Evolutionary conservation across 2,797 vertebrate species (phyloP).

Genomic region (Arctocebus calabarensis): DNA sequence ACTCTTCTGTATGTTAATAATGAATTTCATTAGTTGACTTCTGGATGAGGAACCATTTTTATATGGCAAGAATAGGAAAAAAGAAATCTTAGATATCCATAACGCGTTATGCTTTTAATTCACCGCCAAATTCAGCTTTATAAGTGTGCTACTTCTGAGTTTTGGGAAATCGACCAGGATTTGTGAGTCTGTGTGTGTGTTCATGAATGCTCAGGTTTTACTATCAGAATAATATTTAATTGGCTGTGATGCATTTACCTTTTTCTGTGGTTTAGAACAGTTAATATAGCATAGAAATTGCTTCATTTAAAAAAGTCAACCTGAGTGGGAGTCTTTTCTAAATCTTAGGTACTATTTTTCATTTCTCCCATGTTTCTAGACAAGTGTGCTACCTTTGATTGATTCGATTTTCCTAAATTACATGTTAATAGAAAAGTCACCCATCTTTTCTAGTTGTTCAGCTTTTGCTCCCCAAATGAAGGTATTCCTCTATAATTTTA

Average conservation of each 20-base stretch:
- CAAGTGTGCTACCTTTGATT: neutral
- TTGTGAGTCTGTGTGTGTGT: neutral
- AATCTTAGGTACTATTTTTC: neutral
- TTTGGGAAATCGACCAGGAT: neutral
- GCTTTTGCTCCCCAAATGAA: neutral
- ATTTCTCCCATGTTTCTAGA: neutral
- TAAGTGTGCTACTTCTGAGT: neutral
- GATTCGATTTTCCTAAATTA: neutral
- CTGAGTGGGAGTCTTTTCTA: neutral
- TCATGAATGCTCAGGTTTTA: neutral
- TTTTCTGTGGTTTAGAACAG: neutral
- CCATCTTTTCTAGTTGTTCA: neutral
- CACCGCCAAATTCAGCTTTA: neutral
- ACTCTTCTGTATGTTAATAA: neutral
- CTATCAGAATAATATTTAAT: neutral
- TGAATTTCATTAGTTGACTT: slow-evolving; percentile 32
- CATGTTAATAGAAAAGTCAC: neutral
- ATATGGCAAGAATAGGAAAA: neutral
- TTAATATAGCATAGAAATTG: neutral
- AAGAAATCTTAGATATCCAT: neutral
- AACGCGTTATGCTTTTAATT: neutral
- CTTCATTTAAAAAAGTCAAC: neutral
- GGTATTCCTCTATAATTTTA: neutral
- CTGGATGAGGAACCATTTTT: neutral
- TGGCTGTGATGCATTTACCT: neutral